Evolutionary conservation across 1,140 invertebrate genomes (phyloP).

Genomic region (Bombus sylvicola): DNA sequence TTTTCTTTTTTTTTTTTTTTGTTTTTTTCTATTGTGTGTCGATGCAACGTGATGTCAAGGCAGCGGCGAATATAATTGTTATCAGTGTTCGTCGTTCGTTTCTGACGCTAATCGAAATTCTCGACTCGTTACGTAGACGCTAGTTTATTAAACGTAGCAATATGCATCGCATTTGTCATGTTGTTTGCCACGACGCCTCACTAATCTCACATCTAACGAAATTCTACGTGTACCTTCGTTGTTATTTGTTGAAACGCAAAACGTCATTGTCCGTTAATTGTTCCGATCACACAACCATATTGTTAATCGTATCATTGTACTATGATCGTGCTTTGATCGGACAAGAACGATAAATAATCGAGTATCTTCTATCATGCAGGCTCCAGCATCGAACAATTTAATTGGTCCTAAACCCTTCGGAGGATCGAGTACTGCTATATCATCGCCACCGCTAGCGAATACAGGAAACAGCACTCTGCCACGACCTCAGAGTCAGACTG

Average conservation of each 20-base stretch:
- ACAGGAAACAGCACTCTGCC: constrained; percentile 79
- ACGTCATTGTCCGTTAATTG: neutral
- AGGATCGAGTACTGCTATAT: constrained; percentile 79
- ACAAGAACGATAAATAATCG: neutral
- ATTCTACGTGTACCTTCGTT: neutral
- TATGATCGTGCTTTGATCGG: neutral
- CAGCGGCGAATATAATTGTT: constrained; percentile 17
- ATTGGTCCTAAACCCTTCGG: constrained; percentile 86
- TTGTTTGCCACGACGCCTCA: neutral
- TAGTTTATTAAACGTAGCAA: neutral
- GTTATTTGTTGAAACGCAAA: constrained; percentile 4
- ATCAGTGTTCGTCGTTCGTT: neutral
- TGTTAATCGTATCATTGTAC: neutral
- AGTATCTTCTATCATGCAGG: constrained; percentile 57
- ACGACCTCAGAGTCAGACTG: constrained; percentile 78
- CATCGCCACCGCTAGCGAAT: constrained; percentile 76
- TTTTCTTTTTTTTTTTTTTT: neutral
- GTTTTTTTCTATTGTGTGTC: neutral
- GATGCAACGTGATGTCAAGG: constrained; percentile 30
- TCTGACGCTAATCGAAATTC: neutral
- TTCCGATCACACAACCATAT: neutral
- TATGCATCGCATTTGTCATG: constrained; percentile 17
- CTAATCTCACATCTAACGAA: neutral
- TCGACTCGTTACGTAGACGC: neutral
- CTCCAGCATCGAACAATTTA: constrained; percentile 75